phyloP scores from a whole-genome alignment of 1,140 invertebrate genomes.

The Zaprionus camerounensis region DNA sequence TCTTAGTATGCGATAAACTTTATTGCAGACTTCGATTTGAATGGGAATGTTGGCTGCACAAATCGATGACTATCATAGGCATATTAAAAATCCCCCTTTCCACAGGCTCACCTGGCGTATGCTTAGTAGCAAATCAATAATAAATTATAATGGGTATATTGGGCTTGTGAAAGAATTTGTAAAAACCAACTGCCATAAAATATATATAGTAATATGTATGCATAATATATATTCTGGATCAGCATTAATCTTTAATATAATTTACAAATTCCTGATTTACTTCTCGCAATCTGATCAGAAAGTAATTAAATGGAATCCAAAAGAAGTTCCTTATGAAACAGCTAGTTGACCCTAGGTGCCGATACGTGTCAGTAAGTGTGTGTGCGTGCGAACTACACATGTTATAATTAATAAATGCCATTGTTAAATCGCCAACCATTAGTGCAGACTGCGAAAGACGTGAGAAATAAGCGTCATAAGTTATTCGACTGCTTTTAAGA shows the following conservation, averaged over 20 bases:
- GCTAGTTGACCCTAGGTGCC: too few relatives aligned
- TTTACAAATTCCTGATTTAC: too few relatives aligned
- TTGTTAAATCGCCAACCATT: constrained; percentile 78
- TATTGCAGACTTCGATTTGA: not conserved
- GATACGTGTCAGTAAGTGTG: too few relatives aligned
- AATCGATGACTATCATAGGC: constrained; percentile 5
- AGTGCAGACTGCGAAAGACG: constrained; percentile 44
- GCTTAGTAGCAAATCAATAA: constrained; percentile 65
- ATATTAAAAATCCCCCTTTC: constrained; percentile 13
- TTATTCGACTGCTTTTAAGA: constrained; percentile 50
- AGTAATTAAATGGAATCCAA: too few relatives aligned
- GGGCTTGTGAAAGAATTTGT: not conserved
- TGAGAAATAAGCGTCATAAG: constrained; percentile 73
- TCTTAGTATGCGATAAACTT: not conserved
- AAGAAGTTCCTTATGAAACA: too few relatives aligned
- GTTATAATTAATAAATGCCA: constrained; percentile 82
- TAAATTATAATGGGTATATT: too few relatives aligned
- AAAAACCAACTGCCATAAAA: not conserved
- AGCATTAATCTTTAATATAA: too few relatives aligned
- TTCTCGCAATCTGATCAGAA: too few relatives aligned
- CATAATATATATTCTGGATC: not conserved
- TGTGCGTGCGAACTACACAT: constrained; percentile 67
- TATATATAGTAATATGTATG: not conserved
- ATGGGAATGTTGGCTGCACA: not conserved
- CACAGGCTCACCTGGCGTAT: constrained; percentile 41